Conservation (phyloP, 2,888 invertebrate species). For the Empis livida region DNA sequence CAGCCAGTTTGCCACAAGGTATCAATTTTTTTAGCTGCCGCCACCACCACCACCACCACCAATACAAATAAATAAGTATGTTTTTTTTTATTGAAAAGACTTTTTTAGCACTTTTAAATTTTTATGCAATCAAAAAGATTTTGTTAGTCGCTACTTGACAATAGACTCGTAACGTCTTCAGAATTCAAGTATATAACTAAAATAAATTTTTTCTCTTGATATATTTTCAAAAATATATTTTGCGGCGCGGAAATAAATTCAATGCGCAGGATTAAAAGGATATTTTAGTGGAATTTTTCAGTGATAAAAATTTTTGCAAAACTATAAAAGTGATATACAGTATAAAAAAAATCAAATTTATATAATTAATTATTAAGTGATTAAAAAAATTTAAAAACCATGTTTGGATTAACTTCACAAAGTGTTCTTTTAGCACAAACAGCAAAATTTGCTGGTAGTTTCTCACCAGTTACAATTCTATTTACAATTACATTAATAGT, state of each 20-base stretch:
- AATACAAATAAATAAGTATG: too few species aligned
- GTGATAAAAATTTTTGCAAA: not conserved
- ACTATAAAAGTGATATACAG: not conserved
- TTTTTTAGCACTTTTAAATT: slow-evolving; percentile 26
- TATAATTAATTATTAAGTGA: not conserved
- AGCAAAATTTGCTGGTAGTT: slow-evolving; percentile 24
- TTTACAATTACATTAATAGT: slow-evolving; percentile 20
- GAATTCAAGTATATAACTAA: slow-evolving; percentile 4
- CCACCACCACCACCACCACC: too few species aligned
- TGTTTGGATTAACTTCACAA: slow-evolving; percentile 25
- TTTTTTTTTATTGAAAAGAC: too few species aligned
- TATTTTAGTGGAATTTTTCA: slow-evolving; percentile 2
- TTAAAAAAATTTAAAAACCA: not conserved
- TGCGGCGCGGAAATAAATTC: too few species aligned
- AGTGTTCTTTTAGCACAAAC: slow-evolving; percentile 29
- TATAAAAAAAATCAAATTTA: not conserved
- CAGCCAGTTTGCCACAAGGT: too few species aligned
- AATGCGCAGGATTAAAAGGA: not conserved
- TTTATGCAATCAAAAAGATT: slow-evolving; percentile 28
- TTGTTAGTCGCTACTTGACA: slow-evolving; percentile 29
- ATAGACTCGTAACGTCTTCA: slow-evolving; percentile 20
- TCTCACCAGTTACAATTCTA: slow-evolving; percentile 30
- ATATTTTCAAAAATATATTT: slow-evolving; percentile 16
- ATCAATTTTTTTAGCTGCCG: too few species aligned
- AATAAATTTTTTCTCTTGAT: not conserved